Evolutionary conservation across 2,113 vertebrate species (phyloP).

Genomic region (Petrocephalus microphthalmus): DNA sequence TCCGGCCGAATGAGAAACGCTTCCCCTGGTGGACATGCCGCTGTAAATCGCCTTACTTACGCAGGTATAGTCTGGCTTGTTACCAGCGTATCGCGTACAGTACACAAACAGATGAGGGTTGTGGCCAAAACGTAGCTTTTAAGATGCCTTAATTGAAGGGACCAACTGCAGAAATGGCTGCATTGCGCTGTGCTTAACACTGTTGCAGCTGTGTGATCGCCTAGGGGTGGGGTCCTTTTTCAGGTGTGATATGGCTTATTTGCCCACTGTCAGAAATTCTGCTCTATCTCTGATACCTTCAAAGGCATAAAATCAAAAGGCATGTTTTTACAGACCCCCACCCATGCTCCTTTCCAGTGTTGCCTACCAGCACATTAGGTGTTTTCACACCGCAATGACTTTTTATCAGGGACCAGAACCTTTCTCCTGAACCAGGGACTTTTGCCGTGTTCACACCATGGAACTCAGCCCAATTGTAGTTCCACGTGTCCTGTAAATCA

Average conservation of each 20-base stretch:
- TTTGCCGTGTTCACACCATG: background rate
- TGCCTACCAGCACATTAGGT: background rate
- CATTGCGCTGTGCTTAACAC: background rate
- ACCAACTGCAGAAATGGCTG: background rate
- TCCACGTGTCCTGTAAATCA: background rate
- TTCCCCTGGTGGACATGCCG: background rate
- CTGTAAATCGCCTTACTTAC: background rate
- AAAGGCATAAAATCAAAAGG: background rate
- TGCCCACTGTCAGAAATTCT: background rate
- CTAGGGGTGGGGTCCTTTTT: background rate
- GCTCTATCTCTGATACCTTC: background rate
- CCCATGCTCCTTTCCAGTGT: background rate
- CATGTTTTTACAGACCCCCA: background rate
- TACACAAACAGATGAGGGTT: background rate
- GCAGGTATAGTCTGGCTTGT: background rate
- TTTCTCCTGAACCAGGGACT: background rate
- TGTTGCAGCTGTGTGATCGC: background rate
- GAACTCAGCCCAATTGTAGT: background rate
- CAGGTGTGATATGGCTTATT: background rate
- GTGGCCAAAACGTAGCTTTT: background rate
- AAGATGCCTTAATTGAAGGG: background rate
- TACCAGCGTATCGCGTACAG: background rate
- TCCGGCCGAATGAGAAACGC: background rate
- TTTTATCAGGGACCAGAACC: background rate
- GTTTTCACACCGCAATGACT: background rate